Conservation (phyloP, 2,113 vertebrate genomes). For the Meriones unguiculatus region DNA sequence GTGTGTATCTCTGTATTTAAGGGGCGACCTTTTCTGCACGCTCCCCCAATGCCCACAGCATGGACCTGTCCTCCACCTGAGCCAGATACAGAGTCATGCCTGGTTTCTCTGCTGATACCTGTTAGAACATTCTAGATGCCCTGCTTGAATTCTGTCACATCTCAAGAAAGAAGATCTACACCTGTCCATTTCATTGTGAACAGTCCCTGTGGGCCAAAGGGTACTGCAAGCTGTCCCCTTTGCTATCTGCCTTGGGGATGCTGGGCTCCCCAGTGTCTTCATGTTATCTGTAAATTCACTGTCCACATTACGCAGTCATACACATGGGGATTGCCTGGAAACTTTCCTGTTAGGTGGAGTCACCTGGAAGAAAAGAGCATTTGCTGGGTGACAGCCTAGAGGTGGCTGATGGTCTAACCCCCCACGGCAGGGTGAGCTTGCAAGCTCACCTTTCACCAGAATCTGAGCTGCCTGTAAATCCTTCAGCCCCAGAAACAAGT, state of each 20-base stretch:
- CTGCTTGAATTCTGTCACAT: not conserved
- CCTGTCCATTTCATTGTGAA: not conserved
- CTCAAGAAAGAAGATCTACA: not conserved
- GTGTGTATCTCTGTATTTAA: not conserved
- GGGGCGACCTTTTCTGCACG: not conserved
- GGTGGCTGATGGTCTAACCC: not conserved
- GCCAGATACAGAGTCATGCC: rapidly evolving
- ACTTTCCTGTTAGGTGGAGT: not conserved
- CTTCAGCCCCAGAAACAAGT: not conserved
- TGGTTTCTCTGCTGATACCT: not conserved
- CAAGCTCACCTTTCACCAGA: rapidly evolving
- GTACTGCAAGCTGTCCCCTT: not conserved
- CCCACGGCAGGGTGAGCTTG: not conserved
- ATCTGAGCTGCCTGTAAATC: not conserved
- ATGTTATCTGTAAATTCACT: rapidly evolving
- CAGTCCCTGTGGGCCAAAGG: not conserved
- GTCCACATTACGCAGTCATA: rapidly evolving
- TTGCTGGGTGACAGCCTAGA: rapidly evolving
- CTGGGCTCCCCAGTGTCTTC: too few relatives aligned
- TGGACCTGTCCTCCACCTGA: not conserved
- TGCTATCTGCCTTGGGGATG: not conserved
- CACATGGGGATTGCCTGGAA: not conserved
- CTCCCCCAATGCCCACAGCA: rapidly evolving
- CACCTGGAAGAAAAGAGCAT: not conserved
- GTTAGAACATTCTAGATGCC: not conserved